Evolutionary conservation across 2,888 invertebrate genomes (phyloP).

Genomic region (Timema cristinae): DNA sequence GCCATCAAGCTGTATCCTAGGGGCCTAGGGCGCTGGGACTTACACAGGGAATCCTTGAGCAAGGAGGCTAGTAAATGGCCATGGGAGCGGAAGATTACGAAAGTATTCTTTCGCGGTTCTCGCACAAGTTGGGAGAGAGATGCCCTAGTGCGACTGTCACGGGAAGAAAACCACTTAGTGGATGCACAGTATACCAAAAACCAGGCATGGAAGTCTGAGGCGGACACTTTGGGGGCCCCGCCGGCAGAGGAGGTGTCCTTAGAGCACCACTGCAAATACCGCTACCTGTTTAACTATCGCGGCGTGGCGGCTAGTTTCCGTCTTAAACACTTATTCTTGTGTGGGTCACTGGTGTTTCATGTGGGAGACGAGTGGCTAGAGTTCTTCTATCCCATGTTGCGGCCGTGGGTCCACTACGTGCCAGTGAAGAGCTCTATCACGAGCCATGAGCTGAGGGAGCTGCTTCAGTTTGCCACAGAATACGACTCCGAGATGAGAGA

Average conservation of each 20-base stretch:
- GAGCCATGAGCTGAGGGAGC: conserved; percentile 63
- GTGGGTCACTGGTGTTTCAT: conserved; percentile 89
- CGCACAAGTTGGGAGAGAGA: conserved; percentile 90
- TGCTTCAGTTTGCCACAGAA: conserved; percentile 69
- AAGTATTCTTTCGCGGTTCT: conserved; percentile 89
- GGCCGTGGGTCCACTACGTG: conserved; percentile 95
- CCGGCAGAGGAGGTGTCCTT: conserved; percentile 85
- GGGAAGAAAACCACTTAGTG: conserved; percentile 68
- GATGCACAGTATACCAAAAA: conserved; percentile 97
- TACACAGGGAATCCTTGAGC: conserved; percentile 67
- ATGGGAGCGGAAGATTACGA: conserved; percentile 70
- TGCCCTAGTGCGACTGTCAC: conserved; percentile 75
- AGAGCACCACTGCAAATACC: conserved; percentile 89
- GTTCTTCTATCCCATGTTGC: conserved; percentile 86
- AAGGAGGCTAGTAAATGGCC: conserved; percentile 60
- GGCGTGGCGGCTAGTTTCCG: conserved; percentile 97
- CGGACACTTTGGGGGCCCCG: conserved; percentile 79
- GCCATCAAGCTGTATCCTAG: conserved; percentile 90
- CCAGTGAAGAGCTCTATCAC: conserved; percentile 69
- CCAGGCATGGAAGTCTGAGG: conserved; percentile 95
- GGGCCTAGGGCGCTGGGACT: conserved; percentile 92
- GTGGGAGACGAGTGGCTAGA: conserved; percentile 93
- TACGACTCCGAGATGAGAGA: conserved; percentile 69
- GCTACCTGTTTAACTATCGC: conserved; percentile 92
- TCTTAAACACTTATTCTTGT: conserved; percentile 92